Evolutionary conservation across 2,888 invertebrate genomes (phyloP).

Genomic region (Didymodactylos carnosus): DNA sequence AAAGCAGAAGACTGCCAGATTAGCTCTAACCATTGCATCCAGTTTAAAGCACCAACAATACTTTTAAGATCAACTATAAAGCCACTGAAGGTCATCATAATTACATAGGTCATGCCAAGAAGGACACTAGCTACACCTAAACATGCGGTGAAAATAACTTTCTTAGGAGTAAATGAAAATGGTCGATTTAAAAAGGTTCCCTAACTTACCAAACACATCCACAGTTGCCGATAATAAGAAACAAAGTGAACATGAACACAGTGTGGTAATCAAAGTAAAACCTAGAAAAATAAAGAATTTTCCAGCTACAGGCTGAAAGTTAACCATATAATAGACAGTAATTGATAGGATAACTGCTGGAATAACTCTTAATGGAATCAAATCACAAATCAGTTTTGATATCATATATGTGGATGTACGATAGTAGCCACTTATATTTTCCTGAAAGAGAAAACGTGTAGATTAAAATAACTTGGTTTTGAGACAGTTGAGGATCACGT

Average conservation of each 20-base stretch:
- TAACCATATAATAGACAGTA: conserved; percentile 31
- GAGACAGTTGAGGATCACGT: too few species aligned
- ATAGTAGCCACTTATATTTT: conserved; percentile 33
- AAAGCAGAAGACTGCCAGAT: neutral
- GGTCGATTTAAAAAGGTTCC: neutral
- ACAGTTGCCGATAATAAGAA: neutral
- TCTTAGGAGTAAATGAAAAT: too few species aligned
- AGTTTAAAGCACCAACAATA: conserved; percentile 25
- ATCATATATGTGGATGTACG: conserved; percentile 29
- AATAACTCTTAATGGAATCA: conserved; percentile 26
- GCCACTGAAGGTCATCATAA: conserved; percentile 25
- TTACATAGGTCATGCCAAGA: neutral
- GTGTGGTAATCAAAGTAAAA: neutral
- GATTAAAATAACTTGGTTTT: neutral
- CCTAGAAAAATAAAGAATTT: neutral
- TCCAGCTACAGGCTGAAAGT: neutral
- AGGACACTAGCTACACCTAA: neutral
- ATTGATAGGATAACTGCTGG: conserved; percentile 24
- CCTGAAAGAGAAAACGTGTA: conserved; percentile 15
- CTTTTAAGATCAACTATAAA: conserved; percentile 28
- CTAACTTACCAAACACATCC: neutral
- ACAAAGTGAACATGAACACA: neutral
- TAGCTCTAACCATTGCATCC: conserved; percentile 23
- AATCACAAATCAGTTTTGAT: conserved; percentile 30
- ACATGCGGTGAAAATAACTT: neutral